Evolutionary conservation across 1,140 invertebrate genomes (phyloP).

Genomic region (Spodoptera frugiperda): DNA sequence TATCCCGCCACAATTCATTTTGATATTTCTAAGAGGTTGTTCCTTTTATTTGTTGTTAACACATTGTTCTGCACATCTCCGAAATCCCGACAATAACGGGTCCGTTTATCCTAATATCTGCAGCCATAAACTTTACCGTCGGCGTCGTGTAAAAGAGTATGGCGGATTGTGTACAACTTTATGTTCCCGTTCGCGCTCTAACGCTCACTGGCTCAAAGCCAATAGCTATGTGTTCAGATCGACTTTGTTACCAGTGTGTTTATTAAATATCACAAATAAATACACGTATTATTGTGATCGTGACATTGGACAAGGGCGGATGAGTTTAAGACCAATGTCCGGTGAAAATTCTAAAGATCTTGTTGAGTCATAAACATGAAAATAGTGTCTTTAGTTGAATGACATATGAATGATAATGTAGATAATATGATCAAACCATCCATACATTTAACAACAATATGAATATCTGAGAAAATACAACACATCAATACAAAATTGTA

Average conservation of each 20-base stretch:
- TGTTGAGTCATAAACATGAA: slow-evolving; percentile 5
- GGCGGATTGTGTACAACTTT: slow-evolving; percentile 31
- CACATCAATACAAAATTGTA: no score
- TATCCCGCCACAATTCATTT: no score
- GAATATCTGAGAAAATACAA: no score
- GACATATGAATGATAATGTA: not conserved
- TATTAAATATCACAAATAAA: slow-evolving; percentile 30
- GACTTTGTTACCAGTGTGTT: slow-evolving; percentile 15
- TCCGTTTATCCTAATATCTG: slow-evolving; percentile 26
- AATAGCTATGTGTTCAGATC: slow-evolving; percentile 31
- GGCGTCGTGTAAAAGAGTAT: slow-evolving; percentile 27
- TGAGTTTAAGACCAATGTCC: slow-evolving; percentile 13
- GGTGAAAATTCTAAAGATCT: slow-evolving; percentile 4
- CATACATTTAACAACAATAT: no score
- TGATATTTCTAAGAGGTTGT: no score
- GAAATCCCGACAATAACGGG: slow-evolving; percentile 28
- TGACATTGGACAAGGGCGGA: slow-evolving; percentile 27
- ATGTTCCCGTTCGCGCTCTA: slow-evolving; percentile 30
- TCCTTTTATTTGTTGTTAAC: not conserved
- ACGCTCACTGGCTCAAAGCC: slow-evolving; percentile 25
- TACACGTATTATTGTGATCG: slow-evolving; percentile 29
- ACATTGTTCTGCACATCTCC: slow-evolving; percentile 16
- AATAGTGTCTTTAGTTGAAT: not conserved
- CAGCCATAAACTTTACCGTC: slow-evolving; percentile 33
- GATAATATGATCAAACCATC: no score